Conservation (phyloP, 2,113 vertebrate species). For the Abramis brama region DNA sequence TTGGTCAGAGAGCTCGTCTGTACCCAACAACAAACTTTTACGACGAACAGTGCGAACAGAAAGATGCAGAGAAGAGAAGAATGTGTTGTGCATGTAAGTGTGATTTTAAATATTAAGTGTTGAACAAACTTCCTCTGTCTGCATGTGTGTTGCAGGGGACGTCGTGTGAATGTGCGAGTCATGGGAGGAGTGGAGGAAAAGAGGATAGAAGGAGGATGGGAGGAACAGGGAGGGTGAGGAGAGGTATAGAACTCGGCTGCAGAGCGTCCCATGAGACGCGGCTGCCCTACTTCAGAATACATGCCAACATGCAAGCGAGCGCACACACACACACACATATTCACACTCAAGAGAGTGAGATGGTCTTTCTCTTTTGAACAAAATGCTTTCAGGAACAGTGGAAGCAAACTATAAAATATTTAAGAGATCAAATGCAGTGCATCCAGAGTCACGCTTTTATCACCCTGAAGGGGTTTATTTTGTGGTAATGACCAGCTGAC, state of each 20-base stretch:
- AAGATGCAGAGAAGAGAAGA: not conserved
- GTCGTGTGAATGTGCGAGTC: conserved; percentile 53
- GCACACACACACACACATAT: conserved; percentile 18
- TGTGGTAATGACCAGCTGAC: not conserved
- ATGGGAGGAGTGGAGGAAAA: conserved; percentile 49
- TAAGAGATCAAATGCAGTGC: not conserved
- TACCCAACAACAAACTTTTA: not conserved
- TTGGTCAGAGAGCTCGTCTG: not conserved
- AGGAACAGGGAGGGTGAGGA: conserved; percentile 49
- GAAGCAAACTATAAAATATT: not conserved
- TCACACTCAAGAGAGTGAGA: conserved; percentile 35
- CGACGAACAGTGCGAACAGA: not conserved
- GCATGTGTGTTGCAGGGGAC: conserved; percentile 52
- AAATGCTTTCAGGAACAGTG: conserved; percentile 13
- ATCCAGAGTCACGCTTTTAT: conserved; percentile 8
- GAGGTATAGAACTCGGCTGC: conserved; percentile 40
- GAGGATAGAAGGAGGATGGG: conserved; percentile 55
- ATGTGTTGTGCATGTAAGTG: conserved; percentile 12
- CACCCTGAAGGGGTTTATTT: not conserved
- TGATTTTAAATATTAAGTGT: conserved; percentile 63
- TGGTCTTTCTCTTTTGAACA: conserved; percentile 2
- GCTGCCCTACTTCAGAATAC: conserved; percentile 67
- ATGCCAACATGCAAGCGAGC: conserved; percentile 24
- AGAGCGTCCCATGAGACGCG: conserved; percentile 61
- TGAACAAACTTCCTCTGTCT: conserved; percentile 64